A percentile compares a stretch with the other conserved stretches of the same genome.
Conservation (phyloP, 2,113 vertebrate genomes). For the Daubentonia madagascariensis region DNA sequence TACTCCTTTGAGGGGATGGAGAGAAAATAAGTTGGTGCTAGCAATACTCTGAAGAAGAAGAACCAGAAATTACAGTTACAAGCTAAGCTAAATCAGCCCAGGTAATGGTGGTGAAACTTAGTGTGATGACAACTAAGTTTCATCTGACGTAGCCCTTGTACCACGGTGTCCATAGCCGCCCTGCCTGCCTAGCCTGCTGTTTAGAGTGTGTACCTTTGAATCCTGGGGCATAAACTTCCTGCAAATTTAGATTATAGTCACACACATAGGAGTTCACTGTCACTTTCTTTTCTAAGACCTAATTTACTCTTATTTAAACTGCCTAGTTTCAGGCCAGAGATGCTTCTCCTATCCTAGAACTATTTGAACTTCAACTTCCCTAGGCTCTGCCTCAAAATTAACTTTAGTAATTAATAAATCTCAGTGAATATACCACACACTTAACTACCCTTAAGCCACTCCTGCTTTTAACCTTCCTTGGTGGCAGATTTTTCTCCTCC, state of each 20-base stretch:
- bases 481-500: neutral
- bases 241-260: neutral
- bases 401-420: neutral
- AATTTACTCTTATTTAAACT: neutral
- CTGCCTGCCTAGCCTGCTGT: neutral
- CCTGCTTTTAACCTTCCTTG: neutral
- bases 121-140: neutral
- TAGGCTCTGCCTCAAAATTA: neutral
- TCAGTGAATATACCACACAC: neutral
- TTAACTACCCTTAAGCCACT: neutral
- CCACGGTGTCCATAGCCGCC: neutral
- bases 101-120: neutral
- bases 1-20: neutral
- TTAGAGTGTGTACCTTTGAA: neutral
- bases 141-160: neutral
- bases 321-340: neutral
- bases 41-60: neutral
- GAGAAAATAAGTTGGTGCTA: neutral
- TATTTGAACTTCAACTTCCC: neutral
- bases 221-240: neutral
- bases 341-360: neutral
- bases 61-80: neutral
- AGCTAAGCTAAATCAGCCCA: neutral
- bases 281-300: neutral
- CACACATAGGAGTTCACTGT: neutral